A percentile compares a stretch with the other conserved stretches of the same genome.
Conservation (phyloP, 2,797 vertebrate species). For the Telmatherina bonti region DNA sequence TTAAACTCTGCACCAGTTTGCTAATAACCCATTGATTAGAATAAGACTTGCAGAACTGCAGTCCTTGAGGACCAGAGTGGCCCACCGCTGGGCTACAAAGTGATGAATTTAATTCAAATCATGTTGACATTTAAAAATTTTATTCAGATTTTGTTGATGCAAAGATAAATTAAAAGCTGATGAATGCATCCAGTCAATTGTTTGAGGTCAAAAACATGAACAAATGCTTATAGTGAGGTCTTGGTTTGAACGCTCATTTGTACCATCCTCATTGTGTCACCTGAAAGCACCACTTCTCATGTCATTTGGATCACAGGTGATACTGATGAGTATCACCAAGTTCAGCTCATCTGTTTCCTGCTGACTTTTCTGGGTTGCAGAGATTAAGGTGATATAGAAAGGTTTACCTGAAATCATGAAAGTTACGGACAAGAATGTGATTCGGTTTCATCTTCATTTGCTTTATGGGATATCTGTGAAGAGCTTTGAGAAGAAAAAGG, state of each 20-base stretch:
- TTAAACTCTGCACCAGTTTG: too few species aligned
- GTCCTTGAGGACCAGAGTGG: too few species aligned
- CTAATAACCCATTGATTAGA: too few species aligned
- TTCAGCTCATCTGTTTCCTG: background rate
- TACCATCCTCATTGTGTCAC: conserved; percentile 13
- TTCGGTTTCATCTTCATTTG: conserved; percentile 82
- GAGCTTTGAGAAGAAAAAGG: conserved; percentile 61
- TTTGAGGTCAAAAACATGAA: background rate
- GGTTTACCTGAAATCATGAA: conserved; percentile 50
- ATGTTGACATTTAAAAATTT: background rate
- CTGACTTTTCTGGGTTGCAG: background rate
- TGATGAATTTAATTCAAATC: background rate
- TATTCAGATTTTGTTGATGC: background rate
- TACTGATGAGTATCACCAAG: conserved; percentile 52
- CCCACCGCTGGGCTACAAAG: background rate
- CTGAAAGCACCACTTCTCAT: conserved; percentile 52
- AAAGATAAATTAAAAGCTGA: background rate
- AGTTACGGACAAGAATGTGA: conserved; percentile 56
- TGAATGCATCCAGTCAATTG: background rate
- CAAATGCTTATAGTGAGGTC: background rate
- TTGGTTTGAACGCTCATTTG: background rate
- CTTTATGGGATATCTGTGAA: conserved; percentile 85
- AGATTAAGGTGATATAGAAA: background rate
- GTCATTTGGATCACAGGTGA: conserved; percentile 64
- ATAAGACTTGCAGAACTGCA: too few species aligned